Evolutionary conservation across 2,113 vertebrate genomes (phyloP).

Genomic region (Nansenia antarctica): DNA sequence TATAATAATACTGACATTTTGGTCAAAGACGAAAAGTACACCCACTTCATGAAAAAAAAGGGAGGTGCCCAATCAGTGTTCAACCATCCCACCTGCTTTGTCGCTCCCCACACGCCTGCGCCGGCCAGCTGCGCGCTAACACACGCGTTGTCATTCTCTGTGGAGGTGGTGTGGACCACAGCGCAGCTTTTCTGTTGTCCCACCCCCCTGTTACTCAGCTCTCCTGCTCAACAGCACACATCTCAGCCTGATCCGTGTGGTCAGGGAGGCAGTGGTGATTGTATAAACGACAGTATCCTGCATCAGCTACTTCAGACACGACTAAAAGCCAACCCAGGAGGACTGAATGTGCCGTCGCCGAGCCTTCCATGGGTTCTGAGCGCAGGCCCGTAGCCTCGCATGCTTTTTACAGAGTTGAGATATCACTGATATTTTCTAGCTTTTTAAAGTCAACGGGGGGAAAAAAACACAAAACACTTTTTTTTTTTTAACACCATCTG

Average conservation of each 20-base stretch:
- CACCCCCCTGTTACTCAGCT: not conserved
- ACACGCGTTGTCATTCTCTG: not conserved
- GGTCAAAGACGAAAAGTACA: slow-evolving; percentile 2
- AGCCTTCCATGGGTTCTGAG: slow-evolving; percentile 53
- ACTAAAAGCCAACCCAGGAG: slow-evolving; percentile 40
- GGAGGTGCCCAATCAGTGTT: not conserved
- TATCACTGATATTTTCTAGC: slow-evolving; percentile 58
- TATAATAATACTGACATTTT: too few relatives aligned
- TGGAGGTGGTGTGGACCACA: not conserved
- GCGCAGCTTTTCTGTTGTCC: not conserved
- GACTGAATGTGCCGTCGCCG: slow-evolving; percentile 49
- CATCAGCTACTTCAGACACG: slow-evolving; percentile 25
- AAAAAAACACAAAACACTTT: not conserved
- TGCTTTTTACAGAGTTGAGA: slow-evolving; percentile 53
- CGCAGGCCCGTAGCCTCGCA: slow-evolving; percentile 45
- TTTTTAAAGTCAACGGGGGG: slow-evolving; percentile 43
- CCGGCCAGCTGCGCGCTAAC: not conserved
- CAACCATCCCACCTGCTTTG: not conserved
- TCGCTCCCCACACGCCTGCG: not conserved
- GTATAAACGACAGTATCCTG: slow-evolving; percentile 48
- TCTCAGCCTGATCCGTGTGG: not conserved
- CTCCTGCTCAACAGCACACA: not conserved
- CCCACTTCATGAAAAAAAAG: not conserved
- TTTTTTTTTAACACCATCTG: not conserved
- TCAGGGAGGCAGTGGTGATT: slow-evolving; percentile 37